Evolutionary conservation across 2,113 vertebrate species (phyloP), one percentile per base, ranked within the genome.

Genomic region (Ctenomys sociabilis): DNA sequence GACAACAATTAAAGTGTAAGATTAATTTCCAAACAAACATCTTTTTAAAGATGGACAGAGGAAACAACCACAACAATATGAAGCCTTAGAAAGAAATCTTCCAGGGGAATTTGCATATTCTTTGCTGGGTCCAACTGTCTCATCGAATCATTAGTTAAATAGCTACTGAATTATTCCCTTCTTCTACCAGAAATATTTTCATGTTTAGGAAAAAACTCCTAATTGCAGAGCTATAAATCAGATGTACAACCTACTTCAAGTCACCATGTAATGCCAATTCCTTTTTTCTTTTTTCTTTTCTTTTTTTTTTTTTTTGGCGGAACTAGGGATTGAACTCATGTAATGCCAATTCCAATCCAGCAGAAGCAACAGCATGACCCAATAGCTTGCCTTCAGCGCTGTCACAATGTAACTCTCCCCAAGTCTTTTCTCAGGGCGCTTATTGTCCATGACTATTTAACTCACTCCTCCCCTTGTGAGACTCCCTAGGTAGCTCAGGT

Each of bases 161-260:
- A 87, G 89, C 45, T 57, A 83, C 77, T 70, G n/a, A 88, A 82
- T 85, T 45, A 49, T 90, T 61, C 63, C 59, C 87, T 94, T 85
- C 5, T 52, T 92, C 89, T 86, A 32, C 66, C 37, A 92, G 35
- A 93, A 95, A 89, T 87, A 21, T 90, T 95, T 95, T 84, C 64
- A 93, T 59, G 86, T 32, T 91, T 37, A 93, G 73, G 83, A 91
- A 91, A 94, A 94, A 86, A 78, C 54, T 28, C 85, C 40, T 92
- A 92, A 90, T 30, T 93, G 32, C 57, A 89, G 45, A 61, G 28
- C 88, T 45, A 91, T 35, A 84, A 80, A n/a, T 83, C 95, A 88
- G 63, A 64, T 43, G 40, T 81, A 30, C 66, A 85, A 90, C 54
- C 68, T 68, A 90, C 40, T 83, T 28, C 61, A 81, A 70, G 94